Evolutionary conservation across 1,140 invertebrate genomes (phyloP).

Genomic region (Bicyclus anynana): DNA sequence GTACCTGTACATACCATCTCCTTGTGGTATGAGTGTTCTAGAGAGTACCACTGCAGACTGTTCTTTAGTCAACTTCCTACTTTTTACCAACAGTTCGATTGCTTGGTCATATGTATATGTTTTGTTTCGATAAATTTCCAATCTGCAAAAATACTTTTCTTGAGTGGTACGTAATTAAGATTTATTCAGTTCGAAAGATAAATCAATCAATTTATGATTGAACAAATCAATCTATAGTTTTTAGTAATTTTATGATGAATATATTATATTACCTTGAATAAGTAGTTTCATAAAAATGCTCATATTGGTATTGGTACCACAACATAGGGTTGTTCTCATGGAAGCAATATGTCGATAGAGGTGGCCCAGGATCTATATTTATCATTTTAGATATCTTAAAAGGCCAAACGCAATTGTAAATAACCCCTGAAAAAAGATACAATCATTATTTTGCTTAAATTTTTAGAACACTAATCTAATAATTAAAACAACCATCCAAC

Average conservation of each 20-base stretch:
- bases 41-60: constrained; percentile 75
- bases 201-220: too few species aligned
- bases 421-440: constrained; percentile 27
- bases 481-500: too few species aligned
- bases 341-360: constrained; percentile 36
- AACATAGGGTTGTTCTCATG: constrained; percentile 42
- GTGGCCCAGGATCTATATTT: constrained; percentile 73
- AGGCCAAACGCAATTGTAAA: constrained; percentile 70
- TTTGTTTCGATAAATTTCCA: constrained; percentile 26
- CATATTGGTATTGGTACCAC: constrained; percentile 35
- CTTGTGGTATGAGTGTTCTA: constrained; percentile 45
- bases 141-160: constrained; percentile 26
- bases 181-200: too few species aligned
- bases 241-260: too few species aligned
- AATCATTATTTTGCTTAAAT: too few species aligned
- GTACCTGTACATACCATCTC: constrained; percentile 47
- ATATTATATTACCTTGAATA: constrained; percentile 31
- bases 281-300: constrained; percentile 30
- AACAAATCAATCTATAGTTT: too few species aligned
- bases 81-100: constrained; percentile 62
- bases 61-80: constrained; percentile 48
- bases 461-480: too few species aligned
- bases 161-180: too few species aligned
- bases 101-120: constrained; percentile 66
- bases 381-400: constrained; percentile 74